Base-by-base conservation (phyloP, 2,113 vertebrate species). In the Pollachius pollachius region DNA sequence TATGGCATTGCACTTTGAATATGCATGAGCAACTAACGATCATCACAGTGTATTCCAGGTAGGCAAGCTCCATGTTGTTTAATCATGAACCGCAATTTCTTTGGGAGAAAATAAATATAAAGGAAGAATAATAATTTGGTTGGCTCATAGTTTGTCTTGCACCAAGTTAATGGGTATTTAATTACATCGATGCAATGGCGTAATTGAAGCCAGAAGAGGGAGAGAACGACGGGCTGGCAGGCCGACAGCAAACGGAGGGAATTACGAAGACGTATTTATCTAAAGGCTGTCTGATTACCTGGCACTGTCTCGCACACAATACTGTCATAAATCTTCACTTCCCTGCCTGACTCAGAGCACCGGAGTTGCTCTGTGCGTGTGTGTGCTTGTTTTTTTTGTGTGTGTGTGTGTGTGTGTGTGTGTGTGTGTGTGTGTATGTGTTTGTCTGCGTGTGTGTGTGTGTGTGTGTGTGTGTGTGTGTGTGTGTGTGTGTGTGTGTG, bases 181-280 rank as follows among this genome's bases (percentile, higher is more conserved):
- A 91, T 91, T 91, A 89, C 85, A 84, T 85, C 89, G 88, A 91
- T 89, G 89, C 88, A 34, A 89, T 90, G 84, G 81, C 82, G 78
- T 91, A 89, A 91, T 91, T 91, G 88, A 79, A 78, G 73, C 76
- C 80, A n/a, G 68, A 81, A 77, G 72, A 85, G 71, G 80, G 72
- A 89, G 84, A 82, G 82, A 82, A 82, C 8, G 41, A 88, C 80
- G 80, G 69, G n/a, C 79, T 86, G 87, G 76, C 82, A 86, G 72
- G 81, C 78, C 65, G 73, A 79, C 71, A 75, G 30, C 30, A 34
- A 13, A 85, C 79, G 86, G 81, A 87, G 87, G 82, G 88, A 89
- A 86, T 91, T 90, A 82, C 84, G 84, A 80, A 81, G 87, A 89
- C 89, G 89, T 89, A 86, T 89, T 91, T 91, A 90, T 91, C 89